Percentiles rank a stretch among this genome's conserved stretches.
Evolutionary conservation across 1,140 invertebrate genomes (phyloP).

Genomic region (Penaeus chinensis): DNA sequence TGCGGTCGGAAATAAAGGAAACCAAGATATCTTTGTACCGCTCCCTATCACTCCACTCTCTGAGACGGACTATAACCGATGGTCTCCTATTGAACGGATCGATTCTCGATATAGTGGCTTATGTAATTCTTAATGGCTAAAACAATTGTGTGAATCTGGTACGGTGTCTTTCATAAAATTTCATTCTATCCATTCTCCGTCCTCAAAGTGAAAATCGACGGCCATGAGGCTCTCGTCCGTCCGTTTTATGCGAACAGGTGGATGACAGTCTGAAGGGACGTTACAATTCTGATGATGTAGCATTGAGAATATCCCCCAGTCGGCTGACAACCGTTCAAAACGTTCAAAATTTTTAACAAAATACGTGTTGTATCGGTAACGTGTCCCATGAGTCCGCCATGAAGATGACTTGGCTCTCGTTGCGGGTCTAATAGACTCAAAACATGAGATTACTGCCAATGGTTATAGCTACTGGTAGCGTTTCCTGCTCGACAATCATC

Average conservation of each 20-base stretch:
- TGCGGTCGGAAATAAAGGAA: background rate
- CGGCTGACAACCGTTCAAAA: background rate
- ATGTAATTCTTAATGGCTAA: background rate
- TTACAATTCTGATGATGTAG: constrained; percentile 3
- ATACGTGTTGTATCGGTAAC: background rate
- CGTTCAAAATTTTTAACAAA: constrained; percentile 1
- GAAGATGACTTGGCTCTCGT: background rate
- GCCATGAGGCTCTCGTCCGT: background rate
- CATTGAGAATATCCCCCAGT: background rate
- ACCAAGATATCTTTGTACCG: background rate
- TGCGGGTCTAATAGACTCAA: background rate
- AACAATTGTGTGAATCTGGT: background rate
- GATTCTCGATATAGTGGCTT: background rate
- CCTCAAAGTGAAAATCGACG: background rate
- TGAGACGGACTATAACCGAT: background rate
- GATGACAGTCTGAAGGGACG: constrained; percentile 1
- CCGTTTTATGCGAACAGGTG: background rate
- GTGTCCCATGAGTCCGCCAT: background rate
- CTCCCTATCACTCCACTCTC: background rate
- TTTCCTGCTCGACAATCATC: background rate
- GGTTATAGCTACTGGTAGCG: background rate
- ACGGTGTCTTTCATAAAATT: background rate
- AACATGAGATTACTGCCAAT: background rate
- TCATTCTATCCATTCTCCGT: background rate
- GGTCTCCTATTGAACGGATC: background rate